Base-by-base conservation (phyloP, 1,140 invertebrate species). In the Orussus abietinus region DNA sequence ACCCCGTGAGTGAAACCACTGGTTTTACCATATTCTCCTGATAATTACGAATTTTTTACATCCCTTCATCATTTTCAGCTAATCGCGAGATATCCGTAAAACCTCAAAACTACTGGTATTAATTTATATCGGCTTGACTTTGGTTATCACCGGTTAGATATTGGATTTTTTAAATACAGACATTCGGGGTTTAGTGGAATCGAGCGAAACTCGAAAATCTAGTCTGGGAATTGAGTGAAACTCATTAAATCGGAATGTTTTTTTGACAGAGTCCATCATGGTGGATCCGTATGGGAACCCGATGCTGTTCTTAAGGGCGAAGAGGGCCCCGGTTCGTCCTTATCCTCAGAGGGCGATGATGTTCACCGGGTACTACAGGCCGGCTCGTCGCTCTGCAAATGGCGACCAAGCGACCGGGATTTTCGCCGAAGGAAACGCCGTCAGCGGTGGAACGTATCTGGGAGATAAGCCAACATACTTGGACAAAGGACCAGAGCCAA, bases 291-390 rank as follows among this genome's bases (percentile, higher is more conserved):
- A 59, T 11, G 56, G 51, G 0, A 55, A 51, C 11, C 53, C 53
- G 5, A 6, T 62, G 4, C 18, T 62, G 14, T 47, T 62, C n/a
- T 18, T 57, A 4, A 42, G 59, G 0, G 53, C 55, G 5, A 60
- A 59, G 35, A 60, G 62, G 26, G 45, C 53, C 9, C 36, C 51
- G 2, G 35, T 42, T 1, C 48, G 31, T 3, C 26, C 52, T 2
- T 63, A 59, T 39, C 64, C 64, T 2, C 57, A 61, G 0, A 53
- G 60, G 20, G 54, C 69, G 1, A 69, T 72, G 66, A 67, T 67
- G 61, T 61, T 72, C 36, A 63, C 65, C 7, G 62, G 68, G 10
- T 69, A 63, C 38, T 70, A 69, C 13, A 55, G 51, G 26, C 66
- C 69, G 4, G 36, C 44, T 1, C 57, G 59, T 4, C 51, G 52